A percentile compares a stretch with the other conserved stretches of the same genome.
Evolutionary conservation across 2,113 vertebrate genomes (phyloP).

Genomic region (Scopus umbretta): DNA sequence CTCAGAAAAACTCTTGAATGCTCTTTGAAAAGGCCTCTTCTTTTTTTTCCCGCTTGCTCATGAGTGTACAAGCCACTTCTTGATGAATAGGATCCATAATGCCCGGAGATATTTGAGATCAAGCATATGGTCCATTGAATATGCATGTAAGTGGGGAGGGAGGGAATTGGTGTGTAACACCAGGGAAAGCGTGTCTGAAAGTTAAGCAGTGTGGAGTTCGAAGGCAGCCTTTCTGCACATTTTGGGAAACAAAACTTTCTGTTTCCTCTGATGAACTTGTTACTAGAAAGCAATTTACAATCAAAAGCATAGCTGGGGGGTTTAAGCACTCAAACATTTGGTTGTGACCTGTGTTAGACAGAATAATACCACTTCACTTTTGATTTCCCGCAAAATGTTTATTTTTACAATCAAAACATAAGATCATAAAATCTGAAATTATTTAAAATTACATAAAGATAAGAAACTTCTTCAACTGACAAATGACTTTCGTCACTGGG

Average conservation of each 20-base stretch:
- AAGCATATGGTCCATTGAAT: slow-evolving; percentile 59
- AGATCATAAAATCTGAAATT: background rate
- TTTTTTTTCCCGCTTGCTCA: background rate
- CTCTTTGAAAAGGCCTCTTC: slow-evolving; percentile 1
- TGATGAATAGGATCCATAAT: slow-evolving; percentile 53
- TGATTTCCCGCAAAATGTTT: background rate
- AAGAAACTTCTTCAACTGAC: slow-evolving; percentile 25
- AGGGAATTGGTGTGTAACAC: background rate
- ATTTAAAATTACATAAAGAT: background rate
- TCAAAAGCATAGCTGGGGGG: background rate
- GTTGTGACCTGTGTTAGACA: background rate
- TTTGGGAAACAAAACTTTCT: background rate
- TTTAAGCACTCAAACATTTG: background rate
- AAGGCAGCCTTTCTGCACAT: background rate
- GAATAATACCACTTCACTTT: background rate
- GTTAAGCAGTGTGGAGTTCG: background rate
- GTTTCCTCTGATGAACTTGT: background rate
- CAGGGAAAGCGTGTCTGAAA: background rate
- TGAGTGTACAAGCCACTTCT: slow-evolving; percentile 31
- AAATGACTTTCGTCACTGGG: background rate
- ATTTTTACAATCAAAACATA: background rate
- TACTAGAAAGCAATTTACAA: background rate
- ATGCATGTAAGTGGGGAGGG: background rate
- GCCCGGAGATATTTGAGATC: slow-evolving; percentile 39
- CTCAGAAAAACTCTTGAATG: slow-evolving; percentile 17